phyloP scores from a whole-genome alignment of 2,888 invertebrate species.

The Nomada goodeniana region DNA sequence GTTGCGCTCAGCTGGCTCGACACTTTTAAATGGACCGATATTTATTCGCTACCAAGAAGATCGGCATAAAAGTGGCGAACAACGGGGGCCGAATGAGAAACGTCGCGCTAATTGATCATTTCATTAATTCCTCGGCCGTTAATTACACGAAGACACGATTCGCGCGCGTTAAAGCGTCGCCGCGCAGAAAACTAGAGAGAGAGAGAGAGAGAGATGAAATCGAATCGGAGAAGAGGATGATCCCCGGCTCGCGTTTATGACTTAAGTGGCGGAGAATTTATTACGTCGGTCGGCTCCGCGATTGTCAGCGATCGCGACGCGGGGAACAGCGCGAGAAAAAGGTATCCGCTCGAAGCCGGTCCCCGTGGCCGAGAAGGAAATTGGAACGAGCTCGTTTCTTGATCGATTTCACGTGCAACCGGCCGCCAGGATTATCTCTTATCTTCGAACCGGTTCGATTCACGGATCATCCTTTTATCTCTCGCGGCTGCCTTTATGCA shows the following conservation, averaged over 20 bases:
- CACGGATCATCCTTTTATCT: conserved; percentile 53
- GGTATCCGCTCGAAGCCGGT: background rate
- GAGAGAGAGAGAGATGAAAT: background rate
- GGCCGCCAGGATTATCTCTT: conserved; percentile 51
- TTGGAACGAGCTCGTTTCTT: conserved; percentile 50
- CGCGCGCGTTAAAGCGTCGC: no score
- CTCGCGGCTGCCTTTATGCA: conserved; percentile 24
- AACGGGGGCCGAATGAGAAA: no score
- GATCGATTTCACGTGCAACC: conserved; percentile 53
- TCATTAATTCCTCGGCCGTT: no score
- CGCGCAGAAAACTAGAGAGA: background rate
- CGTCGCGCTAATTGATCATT: no score
- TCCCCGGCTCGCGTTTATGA: conserved; percentile 27
- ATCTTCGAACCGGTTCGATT: conserved; percentile 64
- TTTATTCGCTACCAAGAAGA: no score
- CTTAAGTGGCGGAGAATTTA: conserved; percentile 47
- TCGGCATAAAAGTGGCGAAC: no score
- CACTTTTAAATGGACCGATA: no score
- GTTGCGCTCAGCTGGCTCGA: no score
- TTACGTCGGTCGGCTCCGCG: conserved; percentile 2
- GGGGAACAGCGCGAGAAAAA: conserved; percentile 2
- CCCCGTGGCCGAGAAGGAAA: conserved; percentile 39
- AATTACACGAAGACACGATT: no score
- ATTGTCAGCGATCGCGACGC: conserved; percentile 25
- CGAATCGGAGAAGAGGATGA: background rate